Evolutionary conservation across 2,888 invertebrate genomes (phyloP).

Genomic region (Cerastis leucographa): DNA sequence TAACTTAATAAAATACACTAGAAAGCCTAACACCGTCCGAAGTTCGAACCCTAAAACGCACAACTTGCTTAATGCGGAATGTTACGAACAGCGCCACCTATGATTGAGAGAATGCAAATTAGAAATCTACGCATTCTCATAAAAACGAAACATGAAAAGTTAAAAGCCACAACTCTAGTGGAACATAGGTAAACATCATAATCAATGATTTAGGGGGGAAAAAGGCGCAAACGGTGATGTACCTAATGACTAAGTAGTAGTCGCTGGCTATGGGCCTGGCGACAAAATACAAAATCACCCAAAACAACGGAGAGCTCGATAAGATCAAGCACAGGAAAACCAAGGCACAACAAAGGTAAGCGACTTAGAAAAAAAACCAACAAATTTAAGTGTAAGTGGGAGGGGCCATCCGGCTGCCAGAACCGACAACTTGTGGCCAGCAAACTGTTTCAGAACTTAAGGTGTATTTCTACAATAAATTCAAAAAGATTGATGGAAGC

Average conservation of each 20-base stretch:
- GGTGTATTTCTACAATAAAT: not conserved
- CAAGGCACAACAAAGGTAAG: not conserved
- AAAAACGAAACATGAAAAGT: not conserved
- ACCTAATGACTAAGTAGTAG: not conserved
- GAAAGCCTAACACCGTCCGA: no score
- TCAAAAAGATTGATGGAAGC: not conserved
- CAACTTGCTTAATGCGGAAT: not conserved
- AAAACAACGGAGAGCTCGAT: not conserved
- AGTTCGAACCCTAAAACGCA: slow-evolving; percentile 1
- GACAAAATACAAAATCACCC: not conserved
- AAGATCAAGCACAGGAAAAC: not conserved
- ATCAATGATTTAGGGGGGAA: no score
- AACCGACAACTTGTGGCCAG: not conserved
- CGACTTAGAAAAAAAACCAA: not conserved
- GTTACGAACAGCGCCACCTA: slow-evolving; percentile 51
- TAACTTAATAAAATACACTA: not conserved
- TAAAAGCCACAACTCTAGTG: not conserved
- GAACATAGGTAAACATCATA: not conserved
- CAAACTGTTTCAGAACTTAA: not conserved
- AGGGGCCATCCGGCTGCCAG: not conserved
- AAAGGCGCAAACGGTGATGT: not conserved
- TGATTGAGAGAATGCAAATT: not conserved
- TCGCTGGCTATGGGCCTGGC: not conserved
- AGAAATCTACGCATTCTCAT: not conserved
- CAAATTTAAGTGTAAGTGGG: not conserved